Base-by-base conservation (phyloP, 2,888 invertebrate species). In the Mythimna lalbum region DNA sequence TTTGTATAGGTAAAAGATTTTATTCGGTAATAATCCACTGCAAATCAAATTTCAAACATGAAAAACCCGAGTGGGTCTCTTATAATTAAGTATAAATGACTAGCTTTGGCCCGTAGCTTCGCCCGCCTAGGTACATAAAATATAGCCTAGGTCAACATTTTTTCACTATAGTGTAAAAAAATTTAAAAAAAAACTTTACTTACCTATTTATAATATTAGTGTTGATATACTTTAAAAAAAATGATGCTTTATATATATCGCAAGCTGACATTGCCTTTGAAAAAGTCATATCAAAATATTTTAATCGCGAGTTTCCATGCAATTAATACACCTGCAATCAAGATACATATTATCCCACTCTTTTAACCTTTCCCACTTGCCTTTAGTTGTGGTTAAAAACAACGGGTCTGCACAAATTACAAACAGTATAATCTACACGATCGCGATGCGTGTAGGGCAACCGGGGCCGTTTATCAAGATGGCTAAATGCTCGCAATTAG, bases 401-500 rank as follows among this genome's bases (percentile, higher is more conserved):
- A 81, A 73, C 88, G 82, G 84, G 84, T 90, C 89, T 90, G 88
- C 88, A 80, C 84, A 82, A 82, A 80, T 81, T 85, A 80, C 76
- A 69, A 59, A 77, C 77, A 65, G 72, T 74, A 76, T 85, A 86
- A 76, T 91, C 88, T 88, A 87, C 85, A 85, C 73, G 81, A 82
- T 78, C 77, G 85, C 88, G 86, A 90, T 89, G 90, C 90, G 91
- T 92, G 90, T 89, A 89, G 89, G 83, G 88, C 87, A 88, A 87
- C 87, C 88, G 89, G 88, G 89, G 91, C 90, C 90, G 93, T 94
- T 94, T 94, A 95, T 96, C 95, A 92, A 93, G 93, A 95, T 93
- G 94, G 93, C 94, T 95, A 95, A 95, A 95, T 92, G 94, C 92
- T 92, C 88, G 94, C 95, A 95, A 96, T 95, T 96, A 95, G 95